These are phyloP conservation scores for Yoshiicerus persimilis DNA, from an alignment of 1,140 invertebrate genomes.

Conservation along the genomic window DNA sequence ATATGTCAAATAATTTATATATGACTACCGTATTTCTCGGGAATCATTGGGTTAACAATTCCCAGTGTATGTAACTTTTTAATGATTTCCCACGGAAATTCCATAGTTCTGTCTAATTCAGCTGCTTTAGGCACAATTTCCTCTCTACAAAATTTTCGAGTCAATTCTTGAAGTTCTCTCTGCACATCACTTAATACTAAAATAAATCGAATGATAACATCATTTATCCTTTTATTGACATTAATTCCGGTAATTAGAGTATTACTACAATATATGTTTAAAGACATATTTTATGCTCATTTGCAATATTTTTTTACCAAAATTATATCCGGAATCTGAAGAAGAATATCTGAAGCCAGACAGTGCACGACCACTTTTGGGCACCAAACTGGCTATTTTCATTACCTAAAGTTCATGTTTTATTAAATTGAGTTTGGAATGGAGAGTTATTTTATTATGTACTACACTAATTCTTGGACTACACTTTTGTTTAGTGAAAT, in stretches of 20 bases:
- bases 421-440: too few species aligned
- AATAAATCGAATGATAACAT: background rate
- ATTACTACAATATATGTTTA: background rate
- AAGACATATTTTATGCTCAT: background rate
- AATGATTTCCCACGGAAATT: conserved; percentile 92
- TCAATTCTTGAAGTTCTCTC: conserved; percentile 80
- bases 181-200: conserved; percentile 72
- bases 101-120: conserved; percentile 84
- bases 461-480: too few species aligned
- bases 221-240: too few species aligned
- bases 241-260: too few species aligned
- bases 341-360: background rate
- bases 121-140: conserved; percentile 89
- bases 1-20: background rate
- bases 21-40: conserved; percentile 32
- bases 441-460: too few species aligned
- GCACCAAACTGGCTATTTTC: too few species aligned
- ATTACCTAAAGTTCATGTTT: too few species aligned
- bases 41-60: conserved; percentile 60
- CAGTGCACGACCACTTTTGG: too few species aligned
- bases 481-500: too few species aligned
- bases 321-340: background rate
- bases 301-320: background rate
- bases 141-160: conserved; percentile 85
- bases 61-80: conserved; percentile 92